Evolutionary conservation across 2,888 invertebrate genomes (phyloP), one percentile per base, ranked within the genome.

Genomic region (Macropis europaea): DNA sequence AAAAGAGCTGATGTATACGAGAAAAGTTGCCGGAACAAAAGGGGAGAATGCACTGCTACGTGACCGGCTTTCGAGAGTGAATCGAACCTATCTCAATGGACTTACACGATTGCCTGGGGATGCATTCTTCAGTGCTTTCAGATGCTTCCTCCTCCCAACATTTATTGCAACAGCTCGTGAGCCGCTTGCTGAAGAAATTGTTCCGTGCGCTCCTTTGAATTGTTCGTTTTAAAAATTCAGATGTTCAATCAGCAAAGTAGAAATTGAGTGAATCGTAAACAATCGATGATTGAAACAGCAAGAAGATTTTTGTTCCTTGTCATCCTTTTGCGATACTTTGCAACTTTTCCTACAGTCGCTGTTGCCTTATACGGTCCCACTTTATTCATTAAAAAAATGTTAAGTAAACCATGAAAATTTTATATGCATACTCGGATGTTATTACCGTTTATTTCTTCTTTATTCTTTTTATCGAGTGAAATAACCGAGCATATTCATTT

Each of bases 1-100:
- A 70, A 79, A 66, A 74, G 72, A 54, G 56, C 63, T 42, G 63
- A 54, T 52, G 47, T 59, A 56, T 59, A 56, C 43, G 68, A 73
- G 61, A 60, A 73, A 73, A 66, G 56, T 54, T 47, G 45, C 45
- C 54, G 67, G 66, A 72, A 71, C 64, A 67, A 71, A 64, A 62
- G 64, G 54, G 63, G 53, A 47, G 50, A 81, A 54, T 68, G 52
- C 54, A 48, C 26, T 52, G 43, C 42, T 63, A 73, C 53, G 70
- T 66, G 69, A 70, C 54, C 47, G 32, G 45, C 42, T 63, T 63
- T 52, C 69, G 28, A 66, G 52, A 75, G 62, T 64, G 62, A 61
- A 61, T 43, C 50, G 59, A 69, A 59, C 50, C 9, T 40, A 56
- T 63, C 57, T 69, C 67, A 38, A 54, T 47, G 45, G 34, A 50